These are phyloP conservation scores for Oostethus manadensis DNA, from an alignment of 2,113 vertebrate genomes.

Conservation along the genomic window DNA sequence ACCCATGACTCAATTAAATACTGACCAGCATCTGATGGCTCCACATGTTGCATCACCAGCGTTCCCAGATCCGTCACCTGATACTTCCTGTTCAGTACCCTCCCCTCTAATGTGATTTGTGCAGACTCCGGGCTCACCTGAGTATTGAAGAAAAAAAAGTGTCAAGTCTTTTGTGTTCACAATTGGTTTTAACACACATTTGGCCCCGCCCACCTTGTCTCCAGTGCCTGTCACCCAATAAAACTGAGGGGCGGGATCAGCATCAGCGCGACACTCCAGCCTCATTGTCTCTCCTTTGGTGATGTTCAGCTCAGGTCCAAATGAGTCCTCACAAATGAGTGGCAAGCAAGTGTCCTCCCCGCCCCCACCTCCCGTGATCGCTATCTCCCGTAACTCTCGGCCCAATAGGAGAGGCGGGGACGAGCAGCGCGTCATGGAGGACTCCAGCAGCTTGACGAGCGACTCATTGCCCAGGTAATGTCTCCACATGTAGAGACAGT, in stretches of 20 bases:
- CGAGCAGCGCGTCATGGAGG: conserved; percentile 70
- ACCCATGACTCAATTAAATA: background rate
- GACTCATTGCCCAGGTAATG: conserved; percentile 67
- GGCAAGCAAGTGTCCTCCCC: conserved; percentile 66
- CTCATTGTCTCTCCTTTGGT: conserved; percentile 65
- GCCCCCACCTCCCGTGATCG: conserved; percentile 40
- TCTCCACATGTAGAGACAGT: conserved; percentile 75
- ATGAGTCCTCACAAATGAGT: conserved; percentile 64
- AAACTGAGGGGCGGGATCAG: conserved; percentile 75
- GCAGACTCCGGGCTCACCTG: conserved; percentile 68
- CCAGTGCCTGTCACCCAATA: conserved; percentile 78
- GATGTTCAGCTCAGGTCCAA: conserved; percentile 63
- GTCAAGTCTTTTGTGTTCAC: background rate
- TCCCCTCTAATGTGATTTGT: conserved; percentile 46
- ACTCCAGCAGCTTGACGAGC: conserved; percentile 67
- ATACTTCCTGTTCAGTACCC: conserved; percentile 49
- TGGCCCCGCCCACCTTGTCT: conserved; percentile 60
- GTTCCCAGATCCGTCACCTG: conserved; percentile 66
- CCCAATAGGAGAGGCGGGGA: conserved; percentile 65
- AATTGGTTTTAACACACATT: too few relatives aligned
- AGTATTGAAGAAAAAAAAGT: background rate
- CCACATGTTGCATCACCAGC: conserved; percentile 69
- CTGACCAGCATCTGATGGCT: conserved; percentile 64
- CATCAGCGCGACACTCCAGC: conserved; percentile 73
- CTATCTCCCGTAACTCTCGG: conserved; percentile 69